Conservation (phyloP, 2,888 invertebrate genomes). For the Acleris sparsana region DNA sequence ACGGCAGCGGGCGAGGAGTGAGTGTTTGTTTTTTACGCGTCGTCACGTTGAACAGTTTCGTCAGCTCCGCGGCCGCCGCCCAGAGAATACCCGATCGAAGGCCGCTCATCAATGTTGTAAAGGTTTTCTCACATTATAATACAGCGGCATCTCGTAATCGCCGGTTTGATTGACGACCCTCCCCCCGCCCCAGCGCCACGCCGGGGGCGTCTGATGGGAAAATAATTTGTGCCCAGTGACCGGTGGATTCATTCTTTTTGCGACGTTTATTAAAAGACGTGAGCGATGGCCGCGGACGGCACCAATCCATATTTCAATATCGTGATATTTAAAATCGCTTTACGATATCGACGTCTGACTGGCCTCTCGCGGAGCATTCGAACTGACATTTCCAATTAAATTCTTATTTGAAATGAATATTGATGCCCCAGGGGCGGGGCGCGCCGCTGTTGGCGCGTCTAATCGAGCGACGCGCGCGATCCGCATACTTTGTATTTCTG, state of each 20-base stretch:
- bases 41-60: too few species aligned
- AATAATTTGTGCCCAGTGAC: slow-evolving; percentile 52
- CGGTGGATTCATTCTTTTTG: slow-evolving; percentile 52
- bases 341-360: slow-evolving; percentile 21
- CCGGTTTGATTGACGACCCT: slow-evolving; percentile 43
- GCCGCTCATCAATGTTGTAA: slow-evolving; percentile 35
- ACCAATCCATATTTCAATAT: slow-evolving; percentile 34
- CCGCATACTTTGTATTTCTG: slow-evolving; percentile 6
- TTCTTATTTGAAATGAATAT: slow-evolving; percentile 33
- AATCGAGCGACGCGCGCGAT: slow-evolving; percentile 1
- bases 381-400: slow-evolving; percentile 33
- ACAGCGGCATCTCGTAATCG: slow-evolving; percentile 33
- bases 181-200: not conserved
- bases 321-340: slow-evolving; percentile 33
- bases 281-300: slow-evolving; percentile 42
- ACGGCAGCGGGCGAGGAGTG: too few species aligned
- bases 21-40: too few species aligned
- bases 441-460: not conserved
- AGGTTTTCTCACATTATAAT: slow-evolving; percentile 35
- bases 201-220: slow-evolving; percentile 45
- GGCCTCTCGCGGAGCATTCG: slow-evolving; percentile 11
- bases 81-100: slow-evolving; percentile 9
- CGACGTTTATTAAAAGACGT: slow-evolving; percentile 55
- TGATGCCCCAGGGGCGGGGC: slow-evolving; percentile 2
- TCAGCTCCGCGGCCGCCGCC: not conserved